Percentiles rank a stretch among this genome's conserved stretches.
Conservation (phyloP, 2,797 vertebrate species). For the Bothrops alternatus region DNA sequence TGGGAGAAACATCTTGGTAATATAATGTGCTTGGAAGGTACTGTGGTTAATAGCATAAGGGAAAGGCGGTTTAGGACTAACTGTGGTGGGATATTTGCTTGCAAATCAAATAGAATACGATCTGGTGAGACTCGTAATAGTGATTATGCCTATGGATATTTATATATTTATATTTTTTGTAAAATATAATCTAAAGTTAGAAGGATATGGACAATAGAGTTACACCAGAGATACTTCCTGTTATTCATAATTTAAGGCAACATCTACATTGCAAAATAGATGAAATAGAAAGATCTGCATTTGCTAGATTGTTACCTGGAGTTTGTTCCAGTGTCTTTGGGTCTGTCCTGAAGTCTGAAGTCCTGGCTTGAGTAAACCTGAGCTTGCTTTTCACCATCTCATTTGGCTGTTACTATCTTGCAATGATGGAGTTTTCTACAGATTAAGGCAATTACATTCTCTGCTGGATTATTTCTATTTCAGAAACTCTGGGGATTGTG, state of each 20-base stretch:
- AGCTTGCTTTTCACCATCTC: not conserved
- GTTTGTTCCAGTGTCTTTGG: no score
- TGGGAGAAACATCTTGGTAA: not conserved
- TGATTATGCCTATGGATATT: not conserved
- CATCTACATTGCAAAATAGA: not conserved
- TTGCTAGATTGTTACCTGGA: no score
- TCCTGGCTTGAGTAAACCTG: no score
- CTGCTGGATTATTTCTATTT: not conserved
- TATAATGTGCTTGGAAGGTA: not conserved
- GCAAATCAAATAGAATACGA: not conserved
- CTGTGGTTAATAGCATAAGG: not conserved
- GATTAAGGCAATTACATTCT: not conserved
- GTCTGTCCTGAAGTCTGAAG: no score
- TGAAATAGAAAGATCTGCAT: not conserved
- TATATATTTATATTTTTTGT: not conserved
- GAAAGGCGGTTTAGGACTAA: not conserved
- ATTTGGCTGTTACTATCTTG: not conserved
- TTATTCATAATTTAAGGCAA: slow-evolving; percentile 49
- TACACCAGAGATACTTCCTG: slow-evolving; percentile 43
- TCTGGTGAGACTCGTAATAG: not conserved
- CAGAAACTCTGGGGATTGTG: not conserved
- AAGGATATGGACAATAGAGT: slow-evolving; percentile 56
- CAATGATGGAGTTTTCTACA: not conserved
- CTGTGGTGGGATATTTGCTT: not conserved
- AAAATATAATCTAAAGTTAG: slow-evolving; percentile 54